Evolutionary conservation across 64 coral and sea anemone species (phyloP).

Genomic region (Acropora yongei): DNA sequence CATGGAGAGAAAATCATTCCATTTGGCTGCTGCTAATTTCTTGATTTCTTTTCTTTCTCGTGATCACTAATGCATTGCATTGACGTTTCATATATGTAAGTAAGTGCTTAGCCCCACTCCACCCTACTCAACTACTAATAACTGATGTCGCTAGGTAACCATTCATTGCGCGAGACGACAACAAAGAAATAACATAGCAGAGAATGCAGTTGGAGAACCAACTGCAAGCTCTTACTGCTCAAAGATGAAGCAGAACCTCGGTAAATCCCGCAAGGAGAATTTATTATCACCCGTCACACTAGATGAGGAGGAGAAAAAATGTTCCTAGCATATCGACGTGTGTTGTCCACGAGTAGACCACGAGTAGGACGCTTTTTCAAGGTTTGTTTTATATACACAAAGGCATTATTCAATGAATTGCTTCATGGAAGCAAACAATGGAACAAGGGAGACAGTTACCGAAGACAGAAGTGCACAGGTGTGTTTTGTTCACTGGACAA

Average conservation of each 20-base stretch:
- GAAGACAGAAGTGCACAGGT: background rate
- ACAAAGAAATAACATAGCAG: background rate
- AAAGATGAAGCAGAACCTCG: slow-evolving; percentile 59
- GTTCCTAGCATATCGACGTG: slow-evolving; percentile 62
- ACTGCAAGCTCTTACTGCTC: slow-evolving; percentile 35
- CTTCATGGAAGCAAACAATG: slow-evolving; percentile 49
- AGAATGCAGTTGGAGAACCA: background rate
- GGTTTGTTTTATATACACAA: slow-evolving; percentile 73
- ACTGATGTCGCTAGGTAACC: background rate
- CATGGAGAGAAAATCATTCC: too few relatives aligned
- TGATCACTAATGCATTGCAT: too few relatives aligned
- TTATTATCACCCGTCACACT: slow-evolving; percentile 72
- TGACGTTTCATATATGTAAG: background rate
- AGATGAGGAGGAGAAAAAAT: slow-evolving; percentile 50
- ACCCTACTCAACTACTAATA: too few relatives aligned
- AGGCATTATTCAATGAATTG: slow-evolving; percentile 9
- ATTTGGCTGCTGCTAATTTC: too few relatives aligned
- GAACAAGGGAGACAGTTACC: slow-evolving; percentile 40
- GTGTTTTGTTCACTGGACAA: slow-evolving; percentile 1
- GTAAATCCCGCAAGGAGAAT: slow-evolving; percentile 65
- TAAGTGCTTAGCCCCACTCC: background rate
- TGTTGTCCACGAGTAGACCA: slow-evolving; percentile 68
- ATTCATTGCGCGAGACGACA: background rate
- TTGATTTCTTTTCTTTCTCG: too few relatives aligned
- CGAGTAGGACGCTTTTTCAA: slow-evolving; percentile 70